Percentiles rank a stretch among this genome's conserved stretches.
These are phyloP conservation scores for Trinectes maculatus DNA, from an alignment of 2,113 vertebrate genomes.

Conservation along the genomic window DNA sequence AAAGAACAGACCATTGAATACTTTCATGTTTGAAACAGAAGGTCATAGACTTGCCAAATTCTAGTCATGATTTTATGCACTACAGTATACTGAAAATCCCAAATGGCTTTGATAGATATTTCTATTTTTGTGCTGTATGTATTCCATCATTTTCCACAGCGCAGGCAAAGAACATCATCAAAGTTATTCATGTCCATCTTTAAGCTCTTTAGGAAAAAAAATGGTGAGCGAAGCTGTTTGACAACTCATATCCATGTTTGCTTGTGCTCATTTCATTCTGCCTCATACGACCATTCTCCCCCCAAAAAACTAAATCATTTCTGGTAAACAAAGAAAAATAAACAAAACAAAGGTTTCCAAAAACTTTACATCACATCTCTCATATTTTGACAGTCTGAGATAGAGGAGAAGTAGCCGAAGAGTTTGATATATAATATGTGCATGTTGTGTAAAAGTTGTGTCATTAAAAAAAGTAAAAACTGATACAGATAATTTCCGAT, in stretches of 20 bases:
- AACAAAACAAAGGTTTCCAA: slow-evolving; percentile 55
- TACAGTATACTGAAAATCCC: slow-evolving; percentile 34
- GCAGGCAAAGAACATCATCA: slow-evolving; percentile 47
- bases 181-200: slow-evolving; percentile 69
- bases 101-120: slow-evolving; percentile 60
- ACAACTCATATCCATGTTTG: slow-evolving; percentile 69
- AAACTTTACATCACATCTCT: too few relatives aligned
- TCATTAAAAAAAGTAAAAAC: too few relatives aligned
- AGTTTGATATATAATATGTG: too few relatives aligned
- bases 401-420: too few relatives aligned
- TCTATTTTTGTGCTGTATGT: slow-evolving; percentile 35
- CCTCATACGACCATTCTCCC: slow-evolving; percentile 53
- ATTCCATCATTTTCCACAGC: slow-evolving; percentile 39
- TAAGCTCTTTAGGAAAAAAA: slow-evolving; percentile 55
- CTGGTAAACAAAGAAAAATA: too few relatives aligned
- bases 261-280: slow-evolving; percentile 61
- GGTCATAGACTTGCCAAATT: slow-evolving; percentile 57
- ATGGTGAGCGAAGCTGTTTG: slow-evolving; percentile 60
- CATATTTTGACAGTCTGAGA: too few relatives aligned
- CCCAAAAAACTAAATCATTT: slow-evolving; percentile 66
- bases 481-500: too few relatives aligned
- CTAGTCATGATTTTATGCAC: slow-evolving; percentile 44
- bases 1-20: slow-evolving; percentile 52
- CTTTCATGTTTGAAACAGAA: slow-evolving; percentile 47
- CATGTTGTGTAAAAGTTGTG: too few relatives aligned